Conservation (phyloP, 2,797 vertebrate species). For the Delichon dasypus region DNA sequence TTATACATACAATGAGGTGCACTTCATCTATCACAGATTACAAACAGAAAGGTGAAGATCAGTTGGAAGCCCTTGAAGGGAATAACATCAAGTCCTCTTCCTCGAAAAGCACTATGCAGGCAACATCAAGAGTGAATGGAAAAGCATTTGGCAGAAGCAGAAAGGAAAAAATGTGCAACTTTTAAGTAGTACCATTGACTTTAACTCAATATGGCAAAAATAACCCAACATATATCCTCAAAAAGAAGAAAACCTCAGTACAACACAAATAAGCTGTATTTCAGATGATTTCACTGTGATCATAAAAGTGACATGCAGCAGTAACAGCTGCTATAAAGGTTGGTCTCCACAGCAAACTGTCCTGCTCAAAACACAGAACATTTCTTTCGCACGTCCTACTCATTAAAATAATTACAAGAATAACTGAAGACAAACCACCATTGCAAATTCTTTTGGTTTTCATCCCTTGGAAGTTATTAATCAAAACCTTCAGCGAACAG, state of each 20-base stretch:
- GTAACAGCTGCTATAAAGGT: conserved; percentile 26
- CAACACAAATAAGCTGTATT: conserved; percentile 44
- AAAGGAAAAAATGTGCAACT: neutral
- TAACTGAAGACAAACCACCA: conserved; percentile 16
- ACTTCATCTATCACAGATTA: neutral
- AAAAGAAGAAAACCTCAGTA: neutral
- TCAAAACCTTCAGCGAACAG: neutral
- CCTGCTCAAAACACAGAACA: conserved; percentile 10
- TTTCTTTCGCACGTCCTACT: neutral
- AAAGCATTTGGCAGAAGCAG: neutral
- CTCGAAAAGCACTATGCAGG: neutral
- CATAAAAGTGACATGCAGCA: conserved; percentile 17
- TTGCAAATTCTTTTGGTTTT: neutral
- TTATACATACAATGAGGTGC: neutral
- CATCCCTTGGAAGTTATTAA: conserved; percentile 17
- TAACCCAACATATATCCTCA: neutral
- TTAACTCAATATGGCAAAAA: neutral
- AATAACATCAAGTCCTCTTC: neutral
- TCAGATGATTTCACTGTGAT: neutral
- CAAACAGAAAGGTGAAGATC: neutral
- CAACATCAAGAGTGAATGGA: neutral
- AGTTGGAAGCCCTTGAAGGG: neutral
- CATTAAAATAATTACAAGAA: conserved; percentile 6
- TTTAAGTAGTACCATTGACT: neutral
- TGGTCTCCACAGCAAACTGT: neutral